Evolutionary conservation across 2,888 invertebrate species (phyloP).

Genomic region (Amblyjoppa proteus): DNA sequence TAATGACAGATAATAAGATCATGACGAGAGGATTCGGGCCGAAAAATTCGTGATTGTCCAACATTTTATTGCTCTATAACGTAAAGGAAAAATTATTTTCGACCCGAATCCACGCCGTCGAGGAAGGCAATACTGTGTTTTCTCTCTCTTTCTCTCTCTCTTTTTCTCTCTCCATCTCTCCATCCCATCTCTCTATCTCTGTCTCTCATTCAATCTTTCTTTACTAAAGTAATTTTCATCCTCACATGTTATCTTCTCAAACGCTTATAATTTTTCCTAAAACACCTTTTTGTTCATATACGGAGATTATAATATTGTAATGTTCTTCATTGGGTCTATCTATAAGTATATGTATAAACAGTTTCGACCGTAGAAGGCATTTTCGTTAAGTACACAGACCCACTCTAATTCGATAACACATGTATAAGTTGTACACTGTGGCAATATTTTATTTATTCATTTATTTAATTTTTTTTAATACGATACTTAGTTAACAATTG

Average conservation of each 20-base stretch:
- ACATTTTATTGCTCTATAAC: slow-evolving; percentile 82
- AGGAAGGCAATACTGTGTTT: slow-evolving; percentile 84
- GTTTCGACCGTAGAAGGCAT: slow-evolving; percentile 76
- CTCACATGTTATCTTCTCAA: slow-evolving; percentile 43
- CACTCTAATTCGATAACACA: slow-evolving; percentile 51
- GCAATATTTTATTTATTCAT: slow-evolving; percentile 21
- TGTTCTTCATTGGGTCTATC: slow-evolving; percentile 62
- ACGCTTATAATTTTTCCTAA: slow-evolving; percentile 24
- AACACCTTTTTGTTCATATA: slow-evolving; percentile 36
- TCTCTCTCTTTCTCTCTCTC: slow-evolving; percentile 63
- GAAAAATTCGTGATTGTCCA: slow-evolving; percentile 74
- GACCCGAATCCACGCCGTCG: slow-evolving; percentile 76
- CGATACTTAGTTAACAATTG: slow-evolving; percentile 10
- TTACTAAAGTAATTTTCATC: slow-evolving; percentile 55
- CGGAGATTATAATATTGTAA: slow-evolving; percentile 41
- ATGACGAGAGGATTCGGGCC: slow-evolving; percentile 75
- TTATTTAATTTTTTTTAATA: slow-evolving; percentile 12
- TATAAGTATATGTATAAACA: slow-evolving; percentile 62
- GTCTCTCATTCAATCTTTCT: slow-evolving; percentile 32
- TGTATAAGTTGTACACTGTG: slow-evolving; percentile 24
- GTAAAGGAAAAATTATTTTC: slow-evolving; percentile 76
- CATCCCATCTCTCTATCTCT: slow-evolving; percentile 42
- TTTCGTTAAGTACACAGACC: slow-evolving; percentile 73
- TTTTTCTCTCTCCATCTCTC: slow-evolving; percentile 51
- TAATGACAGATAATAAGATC: slow-evolving; percentile 70